phyloP scores from a whole-genome alignment of 2,797 vertebrate genomes.

The Odontamblyopus rebecca region DNA sequence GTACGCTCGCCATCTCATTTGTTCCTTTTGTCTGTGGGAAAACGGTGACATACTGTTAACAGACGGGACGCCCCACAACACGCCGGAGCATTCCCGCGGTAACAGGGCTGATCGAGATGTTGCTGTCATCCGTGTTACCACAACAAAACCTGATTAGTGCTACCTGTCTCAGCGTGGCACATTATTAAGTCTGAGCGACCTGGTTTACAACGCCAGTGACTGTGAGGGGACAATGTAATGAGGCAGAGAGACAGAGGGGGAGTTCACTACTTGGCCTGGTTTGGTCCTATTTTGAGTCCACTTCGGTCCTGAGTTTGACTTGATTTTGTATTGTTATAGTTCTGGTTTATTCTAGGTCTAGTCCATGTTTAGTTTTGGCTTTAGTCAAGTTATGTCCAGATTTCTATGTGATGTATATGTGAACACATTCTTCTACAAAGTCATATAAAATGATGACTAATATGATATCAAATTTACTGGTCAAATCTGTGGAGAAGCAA shows the following conservation, averaged over 20 bases:
- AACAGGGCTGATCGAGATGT: slow-evolving; percentile 57
- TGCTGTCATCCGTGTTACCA: slow-evolving; percentile 54
- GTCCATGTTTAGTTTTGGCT: not conserved
- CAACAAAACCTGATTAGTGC: slow-evolving; percentile 70
- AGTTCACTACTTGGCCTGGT: not conserved
- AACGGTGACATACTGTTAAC: slow-evolving; percentile 61
- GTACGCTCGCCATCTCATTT: slow-evolving; percentile 67
- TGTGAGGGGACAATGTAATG: not conserved
- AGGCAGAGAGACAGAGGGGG: not conserved
- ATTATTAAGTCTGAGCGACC: slow-evolving; percentile 66
- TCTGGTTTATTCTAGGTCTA: not conserved
- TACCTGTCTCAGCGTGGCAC: slow-evolving; percentile 63
- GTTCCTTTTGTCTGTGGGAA: slow-evolving; percentile 67
- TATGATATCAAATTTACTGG: not conserved
- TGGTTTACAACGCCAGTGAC: slow-evolving; percentile 22
- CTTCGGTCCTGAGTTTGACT: not conserved
- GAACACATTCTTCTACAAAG: not conserved
- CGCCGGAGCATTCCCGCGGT: slow-evolving; percentile 49
- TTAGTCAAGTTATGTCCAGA: too few relatives aligned
- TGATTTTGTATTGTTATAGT: not conserved
- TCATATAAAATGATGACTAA: too few relatives aligned
- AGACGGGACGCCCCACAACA: slow-evolving; percentile 49
- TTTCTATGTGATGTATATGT: too few relatives aligned
- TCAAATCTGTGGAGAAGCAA: not conserved
- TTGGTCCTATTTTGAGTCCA: not conserved